Conservation (phyloP, 2,797 vertebrate genomes). For the Calcarius lapponicus region DNA sequence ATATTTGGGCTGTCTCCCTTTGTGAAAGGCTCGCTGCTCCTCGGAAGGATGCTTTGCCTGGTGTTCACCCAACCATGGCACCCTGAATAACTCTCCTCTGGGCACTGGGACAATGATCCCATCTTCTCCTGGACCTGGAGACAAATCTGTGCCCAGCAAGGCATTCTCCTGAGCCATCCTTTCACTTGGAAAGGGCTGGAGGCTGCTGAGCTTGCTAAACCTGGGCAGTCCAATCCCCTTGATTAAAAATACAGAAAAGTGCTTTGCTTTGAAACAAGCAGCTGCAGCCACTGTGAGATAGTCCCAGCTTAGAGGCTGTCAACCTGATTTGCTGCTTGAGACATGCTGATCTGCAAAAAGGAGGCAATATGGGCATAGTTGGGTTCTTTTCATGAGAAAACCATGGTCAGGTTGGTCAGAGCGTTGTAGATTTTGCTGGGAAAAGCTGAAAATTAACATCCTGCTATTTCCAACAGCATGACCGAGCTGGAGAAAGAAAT, state of each 20-base stretch:
- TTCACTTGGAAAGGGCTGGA: background rate
- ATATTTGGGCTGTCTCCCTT: slow-evolving; percentile 43
- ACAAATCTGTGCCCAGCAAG: background rate
- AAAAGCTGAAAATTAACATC: slow-evolving; percentile 53
- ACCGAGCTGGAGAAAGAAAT: slow-evolving; percentile 98
- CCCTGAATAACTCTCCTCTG: background rate
- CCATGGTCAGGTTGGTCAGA: fast-evolving
- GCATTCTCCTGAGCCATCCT: background rate
- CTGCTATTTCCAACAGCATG: slow-evolving; percentile 85
- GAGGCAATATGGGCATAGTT: background rate
- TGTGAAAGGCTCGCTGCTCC: background rate
- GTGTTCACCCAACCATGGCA: background rate
- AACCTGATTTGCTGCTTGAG: background rate
- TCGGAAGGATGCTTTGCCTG: background rate
- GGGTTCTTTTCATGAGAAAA: background rate
- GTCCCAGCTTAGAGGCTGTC: background rate
- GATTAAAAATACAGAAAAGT: background rate
- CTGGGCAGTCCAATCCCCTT: background rate
- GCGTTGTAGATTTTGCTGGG: background rate
- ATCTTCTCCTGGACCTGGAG: background rate
- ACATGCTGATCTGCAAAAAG: background rate
- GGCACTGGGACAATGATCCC: background rate
- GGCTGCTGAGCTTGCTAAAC: background rate
- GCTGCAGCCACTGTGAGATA: background rate
- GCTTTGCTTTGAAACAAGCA: background rate